Evolutionary conservation across 2,113 vertebrate genomes (phyloP), one percentile per base, ranked within the genome.

Genomic region (Chamaea fasciata): DNA sequence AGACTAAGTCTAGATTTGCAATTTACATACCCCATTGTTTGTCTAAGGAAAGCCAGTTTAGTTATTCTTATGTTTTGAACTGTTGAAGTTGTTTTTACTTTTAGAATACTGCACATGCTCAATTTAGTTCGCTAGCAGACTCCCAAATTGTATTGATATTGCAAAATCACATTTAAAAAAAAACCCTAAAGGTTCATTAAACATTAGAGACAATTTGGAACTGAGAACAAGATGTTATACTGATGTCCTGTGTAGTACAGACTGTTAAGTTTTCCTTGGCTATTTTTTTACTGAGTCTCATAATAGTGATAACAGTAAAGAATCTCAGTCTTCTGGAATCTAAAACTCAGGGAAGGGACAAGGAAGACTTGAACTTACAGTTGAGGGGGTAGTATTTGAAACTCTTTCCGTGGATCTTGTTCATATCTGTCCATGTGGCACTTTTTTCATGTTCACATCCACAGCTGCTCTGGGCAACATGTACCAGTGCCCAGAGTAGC

Each of bases 21-120:
- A 28, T 91, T 85, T 70, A n/a, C 50, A 77, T 63, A 44, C 42
- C 70, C 6, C 6, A 41, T 67, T 77, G 8, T 84, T 87, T 73
- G 18, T 21, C 11, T 87, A 46, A 62, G 84, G 27, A 63, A 84
- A 91, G 9, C 1, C 12, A 67, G 31, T 65, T 39, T 47, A 57
- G n/a, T 73, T 83, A 46, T 75, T 67, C 70, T 80, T 63, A 7
- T 79, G 30, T 41, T 95, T 91, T 74, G 65, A 80, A 24, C 63
- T 83, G 28, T 65, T 69, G 7, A 55, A 7, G 2, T 46, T 84
- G 10, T 46, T 87, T 94, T 70, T 39, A 52, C 10, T 80, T 23
- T 69, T 80, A 75, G 8, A 62, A 59, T 30, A 42, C 31, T 78
- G 5, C 22, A n/a, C 11, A 7, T 68, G 52, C 17, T 75, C 5